A percentile compares a stretch with the other conserved stretches of the same genome.
Evolutionary conservation across 2,797 vertebrate genomes (phyloP).

Genomic region (Leptatherina wallacei): DNA sequence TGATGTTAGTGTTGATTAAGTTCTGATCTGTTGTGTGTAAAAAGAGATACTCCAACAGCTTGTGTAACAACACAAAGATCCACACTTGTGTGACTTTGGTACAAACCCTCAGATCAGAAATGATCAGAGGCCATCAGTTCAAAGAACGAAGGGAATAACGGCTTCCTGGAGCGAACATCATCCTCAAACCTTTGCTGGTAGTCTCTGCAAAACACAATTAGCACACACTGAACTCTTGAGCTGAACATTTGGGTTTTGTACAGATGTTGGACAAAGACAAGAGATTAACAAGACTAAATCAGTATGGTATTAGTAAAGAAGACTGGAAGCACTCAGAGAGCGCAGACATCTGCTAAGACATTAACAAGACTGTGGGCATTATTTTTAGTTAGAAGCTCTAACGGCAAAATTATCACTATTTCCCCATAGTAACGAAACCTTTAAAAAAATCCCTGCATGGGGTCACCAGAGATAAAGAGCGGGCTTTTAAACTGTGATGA

Average conservation of each 20-base stretch:
- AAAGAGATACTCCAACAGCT: not conserved
- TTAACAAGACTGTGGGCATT: too few relatives aligned
- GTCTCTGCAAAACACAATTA: slow-evolving; percentile 62
- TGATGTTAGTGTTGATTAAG: not conserved
- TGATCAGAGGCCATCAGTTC: slow-evolving; percentile 9
- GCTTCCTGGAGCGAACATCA: slow-evolving; percentile 78
- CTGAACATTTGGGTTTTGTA: too few relatives aligned
- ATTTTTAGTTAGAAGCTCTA: too few relatives aligned
- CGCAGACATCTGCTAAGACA: too few relatives aligned
- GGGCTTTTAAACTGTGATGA: too few relatives aligned
- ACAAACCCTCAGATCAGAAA: not conserved
- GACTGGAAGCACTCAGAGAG: too few relatives aligned
- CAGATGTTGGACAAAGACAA: not conserved
- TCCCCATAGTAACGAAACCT: too few relatives aligned
- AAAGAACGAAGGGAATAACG: slow-evolving; percentile 78
- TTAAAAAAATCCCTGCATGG: too few relatives aligned
- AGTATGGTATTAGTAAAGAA: not conserved
- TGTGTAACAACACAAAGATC: not conserved
- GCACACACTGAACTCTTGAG: not conserved
- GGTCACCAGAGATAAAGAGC: too few relatives aligned
- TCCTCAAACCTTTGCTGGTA: slow-evolving; percentile 74
- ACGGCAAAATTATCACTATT: too few relatives aligned
- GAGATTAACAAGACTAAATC: not conserved
- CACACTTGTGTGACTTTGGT: not conserved
- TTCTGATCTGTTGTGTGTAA: not conserved